Percentiles rank a stretch among this genome's conserved stretches.
Conservation (phyloP, 2,797 vertebrate genomes). For the Podarcis siculus region DNA sequence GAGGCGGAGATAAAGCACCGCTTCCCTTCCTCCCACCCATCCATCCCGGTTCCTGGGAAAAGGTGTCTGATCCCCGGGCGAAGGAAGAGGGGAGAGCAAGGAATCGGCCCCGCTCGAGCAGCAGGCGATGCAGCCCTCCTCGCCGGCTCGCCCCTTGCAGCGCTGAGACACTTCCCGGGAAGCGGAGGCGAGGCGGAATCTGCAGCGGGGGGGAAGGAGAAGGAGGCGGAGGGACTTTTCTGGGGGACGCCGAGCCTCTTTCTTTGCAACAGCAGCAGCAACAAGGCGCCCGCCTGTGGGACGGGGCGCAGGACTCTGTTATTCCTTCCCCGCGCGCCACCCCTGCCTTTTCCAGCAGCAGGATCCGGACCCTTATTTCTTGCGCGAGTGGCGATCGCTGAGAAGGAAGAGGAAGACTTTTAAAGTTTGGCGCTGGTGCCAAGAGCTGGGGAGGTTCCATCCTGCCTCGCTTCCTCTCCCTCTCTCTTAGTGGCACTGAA, state of each 20-base stretch:
- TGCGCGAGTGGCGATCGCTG: neutral
- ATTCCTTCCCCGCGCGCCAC: neutral
- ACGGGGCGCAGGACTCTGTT: no score
- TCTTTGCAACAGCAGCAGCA: neutral
- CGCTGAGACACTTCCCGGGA: neutral
- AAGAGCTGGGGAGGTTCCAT: neutral
- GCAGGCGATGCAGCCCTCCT: neutral
- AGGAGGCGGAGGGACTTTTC: conserved; percentile 5
- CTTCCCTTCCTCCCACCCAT: neutral
- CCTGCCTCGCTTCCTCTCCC: no score
- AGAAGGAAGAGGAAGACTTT: neutral
- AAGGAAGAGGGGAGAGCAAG: neutral
- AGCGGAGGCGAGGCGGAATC: neutral
- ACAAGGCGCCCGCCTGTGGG: neutral
- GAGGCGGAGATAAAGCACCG: conserved; percentile 12
- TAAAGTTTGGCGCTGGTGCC: neutral
- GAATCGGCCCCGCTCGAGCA: no score
- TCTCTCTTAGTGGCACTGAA: neutral
- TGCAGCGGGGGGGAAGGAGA: neutral
- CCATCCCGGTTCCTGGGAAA: neutral
- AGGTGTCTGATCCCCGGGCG: neutral
- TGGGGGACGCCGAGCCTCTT: neutral
- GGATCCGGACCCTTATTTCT: neutral
- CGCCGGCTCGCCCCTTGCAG: neutral
- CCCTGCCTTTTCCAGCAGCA: neutral